Conservation (phyloP, 2,888 invertebrate species). For the Andrena marginata region DNA sequence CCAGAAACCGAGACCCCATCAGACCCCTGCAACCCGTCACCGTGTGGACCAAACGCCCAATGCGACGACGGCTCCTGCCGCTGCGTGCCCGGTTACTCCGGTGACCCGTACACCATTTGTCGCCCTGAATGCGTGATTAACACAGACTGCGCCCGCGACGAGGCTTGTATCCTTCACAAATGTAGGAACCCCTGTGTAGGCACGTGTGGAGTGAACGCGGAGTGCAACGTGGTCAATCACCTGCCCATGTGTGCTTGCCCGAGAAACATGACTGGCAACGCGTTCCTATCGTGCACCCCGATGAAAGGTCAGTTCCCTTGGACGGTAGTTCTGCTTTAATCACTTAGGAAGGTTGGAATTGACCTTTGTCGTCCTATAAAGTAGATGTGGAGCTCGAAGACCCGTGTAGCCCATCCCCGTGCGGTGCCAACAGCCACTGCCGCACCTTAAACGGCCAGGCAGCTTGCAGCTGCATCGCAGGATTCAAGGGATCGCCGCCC, state of each 20-base stretch:
- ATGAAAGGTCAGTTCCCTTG: constrained; percentile 86
- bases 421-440: constrained; percentile 92
- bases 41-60: constrained; percentile 90
- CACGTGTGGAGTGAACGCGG: constrained; percentile 91
- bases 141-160: constrained; percentile 83
- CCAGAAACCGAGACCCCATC: constrained; percentile 48
- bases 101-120: constrained; percentile 86
- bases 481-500: constrained; percentile 90
- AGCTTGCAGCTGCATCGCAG: constrained; percentile 90
- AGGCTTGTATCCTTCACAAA: constrained; percentile 85
- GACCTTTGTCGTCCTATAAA: background rate
- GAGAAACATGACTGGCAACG: constrained; percentile 90
- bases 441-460: constrained; percentile 87
- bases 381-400: constrained; percentile 86
- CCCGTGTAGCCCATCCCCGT: constrained; percentile 92
- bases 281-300: constrained; percentile 88
- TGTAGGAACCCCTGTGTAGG: constrained; percentile 89
- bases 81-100: constrained; percentile 88
- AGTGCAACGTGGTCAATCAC: constrained; percentile 90
- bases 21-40: constrained; percentile 89
- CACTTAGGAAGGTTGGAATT: background rate
- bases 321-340: background rate
- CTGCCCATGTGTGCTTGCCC: constrained; percentile 87
- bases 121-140: constrained; percentile 85
- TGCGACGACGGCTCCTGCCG: constrained; percentile 88